A percentile compares a stretch with the other conserved stretches of the same genome.
Conservation (phyloP, 2,797 vertebrate genomes). For the Bradypodion ventrale region DNA sequence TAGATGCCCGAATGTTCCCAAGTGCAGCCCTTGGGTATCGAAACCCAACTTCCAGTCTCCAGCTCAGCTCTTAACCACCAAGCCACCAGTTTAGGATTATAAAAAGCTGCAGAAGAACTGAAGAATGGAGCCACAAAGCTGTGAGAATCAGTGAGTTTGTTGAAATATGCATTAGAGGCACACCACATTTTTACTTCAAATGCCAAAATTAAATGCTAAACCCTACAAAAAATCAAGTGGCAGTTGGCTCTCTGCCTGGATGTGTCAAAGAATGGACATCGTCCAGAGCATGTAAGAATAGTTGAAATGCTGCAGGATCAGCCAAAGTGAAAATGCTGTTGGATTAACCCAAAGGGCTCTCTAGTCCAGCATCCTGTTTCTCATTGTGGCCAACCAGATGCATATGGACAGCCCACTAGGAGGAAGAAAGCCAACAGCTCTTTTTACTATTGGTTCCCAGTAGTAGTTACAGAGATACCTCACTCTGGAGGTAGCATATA, state of each 20-base stretch:
- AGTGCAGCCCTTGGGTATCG: no score
- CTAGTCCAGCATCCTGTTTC: background rate
- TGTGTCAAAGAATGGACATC: conserved; percentile 53
- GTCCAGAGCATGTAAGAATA: background rate
- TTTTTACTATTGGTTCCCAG: no score
- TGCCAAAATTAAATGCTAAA: conserved; percentile 59
- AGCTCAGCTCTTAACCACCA: no score
- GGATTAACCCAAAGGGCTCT: background rate
- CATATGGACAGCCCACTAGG: no score
- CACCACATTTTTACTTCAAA: conserved; percentile 31
- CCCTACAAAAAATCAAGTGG: conserved; percentile 50
- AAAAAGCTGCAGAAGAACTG: background rate
- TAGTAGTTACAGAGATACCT: background rate
- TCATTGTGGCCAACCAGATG: background rate
- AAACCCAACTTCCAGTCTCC: no score
- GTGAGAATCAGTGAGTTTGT: background rate
- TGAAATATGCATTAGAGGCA: conserved; percentile 56
- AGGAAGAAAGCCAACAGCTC: no score
- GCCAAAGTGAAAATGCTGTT: background rate
- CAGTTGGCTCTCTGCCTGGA: conserved; percentile 53
- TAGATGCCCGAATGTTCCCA: no score
- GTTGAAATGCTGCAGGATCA: background rate
- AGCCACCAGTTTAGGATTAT: background rate
- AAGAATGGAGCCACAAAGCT: background rate
- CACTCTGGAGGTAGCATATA: background rate